Percentiles rank a stretch among this genome's conserved stretches.
Conservation (phyloP, 2,888 invertebrate genomes). For the Sphaeridia pumilis region DNA sequence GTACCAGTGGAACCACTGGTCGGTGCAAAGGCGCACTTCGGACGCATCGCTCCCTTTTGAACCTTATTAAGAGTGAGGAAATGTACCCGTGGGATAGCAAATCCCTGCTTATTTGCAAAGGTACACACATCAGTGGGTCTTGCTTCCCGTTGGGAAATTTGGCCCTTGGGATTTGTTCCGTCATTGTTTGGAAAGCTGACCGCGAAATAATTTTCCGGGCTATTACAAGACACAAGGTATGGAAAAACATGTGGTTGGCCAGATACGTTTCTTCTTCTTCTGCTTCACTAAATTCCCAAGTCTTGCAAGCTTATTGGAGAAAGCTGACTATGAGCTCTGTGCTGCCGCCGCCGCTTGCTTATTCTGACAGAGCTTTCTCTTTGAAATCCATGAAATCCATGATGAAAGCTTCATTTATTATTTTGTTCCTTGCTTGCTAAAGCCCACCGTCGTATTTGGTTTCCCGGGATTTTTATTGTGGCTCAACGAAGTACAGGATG, state of each 20-base stretch:
- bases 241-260: no score
- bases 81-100: slow-evolving; percentile 14
- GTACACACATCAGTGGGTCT: slow-evolving; percentile 24
- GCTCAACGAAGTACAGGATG: neutral
- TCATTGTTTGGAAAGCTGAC: neutral
- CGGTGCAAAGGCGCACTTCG: slow-evolving; percentile 24
- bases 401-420: no score
- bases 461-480: neutral
- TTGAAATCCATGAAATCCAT: no score
- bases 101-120: slow-evolving; percentile 26
- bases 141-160: slow-evolving; percentile 2
- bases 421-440: no score
- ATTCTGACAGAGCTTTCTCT: no score
- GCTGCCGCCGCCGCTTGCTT: no score
- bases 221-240: neutral
- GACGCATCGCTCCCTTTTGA: slow-evolving; percentile 19
- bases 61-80: slow-evolving; percentile 4
- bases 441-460: neutral
- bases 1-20: slow-evolving; percentile 32
- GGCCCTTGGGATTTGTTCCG: neutral
- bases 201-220: neutral
- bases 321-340: no score
- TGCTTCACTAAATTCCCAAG: no score
- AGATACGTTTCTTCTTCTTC: no score
- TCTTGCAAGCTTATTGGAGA: no score